Base-by-base conservation (phyloP, 1,140 invertebrate genomes). In the Scaptodrosophila lebanonensis region DNA sequence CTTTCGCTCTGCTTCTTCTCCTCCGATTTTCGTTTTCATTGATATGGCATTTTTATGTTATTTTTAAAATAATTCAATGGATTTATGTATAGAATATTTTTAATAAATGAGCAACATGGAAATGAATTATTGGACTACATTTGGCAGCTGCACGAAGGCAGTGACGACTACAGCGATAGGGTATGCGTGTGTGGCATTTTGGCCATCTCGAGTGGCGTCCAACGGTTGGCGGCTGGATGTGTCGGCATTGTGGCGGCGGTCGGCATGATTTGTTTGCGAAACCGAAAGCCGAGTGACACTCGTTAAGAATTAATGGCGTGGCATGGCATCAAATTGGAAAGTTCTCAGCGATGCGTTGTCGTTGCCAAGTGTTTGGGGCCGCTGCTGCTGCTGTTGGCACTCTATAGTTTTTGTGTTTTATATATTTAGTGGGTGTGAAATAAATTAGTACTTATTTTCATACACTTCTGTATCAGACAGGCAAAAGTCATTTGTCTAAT, bases 371-470 rank as follows among this genome's bases (percentile, higher is more conserved):
- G 53, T 57, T 45, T 57, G 53, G 43, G 33, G 32, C n/a, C n/a
- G n/a, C 17, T 22, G 39, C 48, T 53, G 33, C 43, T 50, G 65
- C 50, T 33, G 53, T 68, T 73, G 70, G 70, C 65, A 64, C n/a
- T n/a, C n/a, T 75, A 65, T 36, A 40, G 33, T 11, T 58, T 44
- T 13, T 22, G 3, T 38, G 17, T 47, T 54, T 45, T 59, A 48
- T 69, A 58, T 36, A 60, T 69, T 75, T 69, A 66, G 65, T 76
- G 70, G 71, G 57, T 77, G 62, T 71, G 62, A 77, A 66, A 76
- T 77, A 76, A 68, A 53, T 66, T 70, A 29, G 18, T 54, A 61
- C 69, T 75, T 75, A 76, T 75, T 77, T 75, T 75, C 77, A 75
- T 75, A 77, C 71, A 76, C 72, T 76, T 77, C 71, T 63, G 57